Evolutionary conservation across 2,797 vertebrate species (phyloP).

Genomic region (Pangasius sanitwongsei): DNA sequence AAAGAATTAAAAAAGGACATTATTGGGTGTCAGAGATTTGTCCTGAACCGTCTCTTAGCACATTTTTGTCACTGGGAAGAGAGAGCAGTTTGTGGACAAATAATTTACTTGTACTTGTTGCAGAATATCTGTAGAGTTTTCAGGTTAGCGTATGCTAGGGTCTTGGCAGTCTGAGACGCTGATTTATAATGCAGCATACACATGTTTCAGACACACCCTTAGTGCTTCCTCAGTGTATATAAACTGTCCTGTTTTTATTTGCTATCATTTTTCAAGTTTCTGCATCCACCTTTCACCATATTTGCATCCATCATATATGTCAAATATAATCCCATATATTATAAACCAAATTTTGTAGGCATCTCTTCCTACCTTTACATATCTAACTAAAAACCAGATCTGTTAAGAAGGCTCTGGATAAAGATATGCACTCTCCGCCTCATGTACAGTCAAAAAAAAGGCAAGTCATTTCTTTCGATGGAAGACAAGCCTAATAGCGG

Average conservation of each 20-base stretch:
- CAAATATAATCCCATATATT: not conserved
- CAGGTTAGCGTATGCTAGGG: not conserved
- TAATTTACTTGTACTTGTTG: not conserved
- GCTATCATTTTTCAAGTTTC: not conserved
- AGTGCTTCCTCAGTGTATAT: not conserved
- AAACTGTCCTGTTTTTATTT: not conserved
- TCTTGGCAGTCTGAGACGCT: not conserved
- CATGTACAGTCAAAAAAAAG: not conserved
- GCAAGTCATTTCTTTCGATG: not conserved
- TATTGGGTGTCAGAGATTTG: conserved; percentile 11
- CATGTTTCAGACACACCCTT: not conserved
- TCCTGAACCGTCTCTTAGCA: not conserved
- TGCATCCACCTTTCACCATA: not conserved
- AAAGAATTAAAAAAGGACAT: conserved; percentile 27
- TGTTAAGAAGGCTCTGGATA: not conserved
- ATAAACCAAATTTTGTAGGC: not conserved
- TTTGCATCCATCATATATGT: too few species aligned
- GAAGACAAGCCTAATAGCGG: not conserved
- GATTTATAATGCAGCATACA: not conserved
- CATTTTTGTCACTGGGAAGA: not conserved
- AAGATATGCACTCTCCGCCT: not conserved
- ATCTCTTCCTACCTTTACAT: not conserved
- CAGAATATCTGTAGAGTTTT: not conserved
- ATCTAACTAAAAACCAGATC: not conserved
- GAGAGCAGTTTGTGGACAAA: not conserved